A percentile compares a stretch with the other conserved stretches of the same genome.
Conservation (phyloP, 2,113 vertebrate species). For the Brienomyrus longianalis region DNA sequence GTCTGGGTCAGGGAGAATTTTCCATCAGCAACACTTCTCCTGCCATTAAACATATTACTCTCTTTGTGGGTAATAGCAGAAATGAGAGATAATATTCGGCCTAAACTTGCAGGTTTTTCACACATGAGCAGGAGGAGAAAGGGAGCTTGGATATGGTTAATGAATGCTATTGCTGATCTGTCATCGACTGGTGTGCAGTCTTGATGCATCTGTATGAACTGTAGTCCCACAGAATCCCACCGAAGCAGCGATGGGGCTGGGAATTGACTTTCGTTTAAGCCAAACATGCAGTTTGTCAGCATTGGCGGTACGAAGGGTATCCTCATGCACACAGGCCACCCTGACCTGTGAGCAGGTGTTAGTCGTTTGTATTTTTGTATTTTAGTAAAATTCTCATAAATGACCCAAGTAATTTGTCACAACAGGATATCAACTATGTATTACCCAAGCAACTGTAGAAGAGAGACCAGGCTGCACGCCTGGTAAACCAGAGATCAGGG, state of each 20-base stretch:
- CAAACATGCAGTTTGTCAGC: constrained; percentile 19
- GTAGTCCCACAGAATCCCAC: background rate
- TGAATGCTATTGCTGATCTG: background rate
- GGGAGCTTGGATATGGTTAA: background rate
- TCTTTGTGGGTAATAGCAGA: background rate
- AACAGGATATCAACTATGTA: background rate
- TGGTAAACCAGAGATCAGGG: background rate
- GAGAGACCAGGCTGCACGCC: background rate
- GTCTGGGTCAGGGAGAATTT: background rate
- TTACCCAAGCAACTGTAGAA: background rate
- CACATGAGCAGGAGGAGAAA: background rate
- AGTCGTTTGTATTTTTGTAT: background rate
- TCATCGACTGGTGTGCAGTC: background rate
- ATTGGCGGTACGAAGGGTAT: constrained; percentile 22
- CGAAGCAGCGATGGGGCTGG: constrained; percentile 6
- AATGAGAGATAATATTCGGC: background rate
- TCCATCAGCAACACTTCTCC: background rate
- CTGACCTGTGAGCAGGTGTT: background rate
- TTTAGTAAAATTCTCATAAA: background rate
- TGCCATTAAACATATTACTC: background rate
- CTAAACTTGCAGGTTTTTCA: background rate
- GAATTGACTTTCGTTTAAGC: background rate
- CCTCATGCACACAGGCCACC: constrained; percentile 12
- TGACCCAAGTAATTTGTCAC: background rate
- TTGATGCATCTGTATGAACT: background rate